phyloP scores from a whole-genome alignment of 2,113 vertebrate species.

The Sylvilagus bachmani region DNA sequence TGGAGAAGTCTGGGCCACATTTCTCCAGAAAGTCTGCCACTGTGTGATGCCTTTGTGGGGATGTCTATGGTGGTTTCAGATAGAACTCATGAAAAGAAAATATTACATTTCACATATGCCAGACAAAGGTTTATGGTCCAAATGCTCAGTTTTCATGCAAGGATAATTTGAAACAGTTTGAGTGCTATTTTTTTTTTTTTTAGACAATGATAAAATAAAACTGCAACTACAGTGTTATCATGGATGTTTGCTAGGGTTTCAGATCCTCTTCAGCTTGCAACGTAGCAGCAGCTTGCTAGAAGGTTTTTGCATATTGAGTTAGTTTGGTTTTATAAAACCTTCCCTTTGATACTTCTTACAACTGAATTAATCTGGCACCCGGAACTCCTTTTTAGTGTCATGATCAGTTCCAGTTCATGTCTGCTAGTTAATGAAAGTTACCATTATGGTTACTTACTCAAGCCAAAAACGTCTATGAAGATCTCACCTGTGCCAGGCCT shows the following conservation, averaged over 20 bases:
- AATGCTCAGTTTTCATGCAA: not conserved
- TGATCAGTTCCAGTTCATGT: not conserved
- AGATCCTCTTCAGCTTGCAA: not conserved
- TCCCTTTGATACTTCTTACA: not conserved
- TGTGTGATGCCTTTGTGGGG: not conserved
- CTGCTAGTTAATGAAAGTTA: not conserved
- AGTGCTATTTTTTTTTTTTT: not conserved
- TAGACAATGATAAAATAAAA: not conserved
- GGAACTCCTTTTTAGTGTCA: not conserved
- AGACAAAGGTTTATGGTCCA: not conserved
- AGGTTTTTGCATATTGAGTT: not conserved
- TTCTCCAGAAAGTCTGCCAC: slow-evolving; percentile 70
- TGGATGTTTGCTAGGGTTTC: not conserved
- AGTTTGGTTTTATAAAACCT: not conserved
- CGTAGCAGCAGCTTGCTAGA: not conserved
- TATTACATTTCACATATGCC: not conserved
- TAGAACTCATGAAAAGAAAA: slow-evolving; percentile 51
- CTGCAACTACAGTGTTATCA: not conserved
- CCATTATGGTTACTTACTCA: not conserved
- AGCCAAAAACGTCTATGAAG: not conserved
- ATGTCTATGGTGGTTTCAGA: slow-evolving; percentile 49
- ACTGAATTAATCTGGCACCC: not conserved
- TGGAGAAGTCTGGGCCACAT: slow-evolving; percentile 82
- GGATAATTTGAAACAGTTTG: not conserved
- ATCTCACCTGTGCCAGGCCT: not conserved